phyloP scores from a whole-genome alignment of 2,797 vertebrate genomes.

The Crax fasciolata region DNA sequence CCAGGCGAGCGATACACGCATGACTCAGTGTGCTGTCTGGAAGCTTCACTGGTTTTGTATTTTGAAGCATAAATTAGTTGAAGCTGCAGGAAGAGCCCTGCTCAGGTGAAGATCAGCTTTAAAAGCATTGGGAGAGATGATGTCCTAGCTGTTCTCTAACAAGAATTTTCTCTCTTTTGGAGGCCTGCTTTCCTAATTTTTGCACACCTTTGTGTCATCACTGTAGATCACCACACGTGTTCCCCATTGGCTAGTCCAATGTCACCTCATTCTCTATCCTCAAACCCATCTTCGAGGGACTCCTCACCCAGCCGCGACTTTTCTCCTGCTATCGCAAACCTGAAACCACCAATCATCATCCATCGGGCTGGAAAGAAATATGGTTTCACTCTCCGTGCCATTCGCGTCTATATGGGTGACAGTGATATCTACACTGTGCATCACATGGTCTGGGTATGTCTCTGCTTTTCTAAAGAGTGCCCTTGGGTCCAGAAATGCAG shows the following conservation, averaged over 20 bases:
- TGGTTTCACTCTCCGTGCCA: conserved; percentile 96
- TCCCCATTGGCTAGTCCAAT: conserved; percentile 97
- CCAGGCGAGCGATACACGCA: not conserved
- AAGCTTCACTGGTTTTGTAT: not conserved
- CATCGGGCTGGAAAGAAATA: conserved; percentile 96
- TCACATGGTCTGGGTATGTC: conserved; percentile 98
- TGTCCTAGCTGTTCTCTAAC: conserved; percentile 49
- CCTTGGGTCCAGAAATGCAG: not conserved
- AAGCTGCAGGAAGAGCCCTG: conserved; percentile 35
- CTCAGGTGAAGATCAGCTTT: not conserved
- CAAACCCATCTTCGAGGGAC: conserved; percentile 97
- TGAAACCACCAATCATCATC: conserved; percentile 92
- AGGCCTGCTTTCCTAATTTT: conserved; percentile 71
- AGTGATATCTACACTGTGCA: conserved; percentile 96
- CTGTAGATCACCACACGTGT: conserved; percentile 91
- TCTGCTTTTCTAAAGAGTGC: conserved; percentile 27
- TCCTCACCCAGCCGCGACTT: conserved; percentile 97
- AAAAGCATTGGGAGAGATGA: not conserved
- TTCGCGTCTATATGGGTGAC: conserved; percentile 98
- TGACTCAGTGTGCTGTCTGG: not conserved
- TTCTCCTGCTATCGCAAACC: conserved; percentile 88
- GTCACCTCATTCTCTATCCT: conserved; percentile 97
- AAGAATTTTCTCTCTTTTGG: conserved; percentile 50
- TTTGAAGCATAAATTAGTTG: not conserved
- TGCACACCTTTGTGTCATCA: conserved; percentile 71